Base-by-base conservation (phyloP, 2,113 vertebrate genomes). In the Gallinago undulata region DNA sequence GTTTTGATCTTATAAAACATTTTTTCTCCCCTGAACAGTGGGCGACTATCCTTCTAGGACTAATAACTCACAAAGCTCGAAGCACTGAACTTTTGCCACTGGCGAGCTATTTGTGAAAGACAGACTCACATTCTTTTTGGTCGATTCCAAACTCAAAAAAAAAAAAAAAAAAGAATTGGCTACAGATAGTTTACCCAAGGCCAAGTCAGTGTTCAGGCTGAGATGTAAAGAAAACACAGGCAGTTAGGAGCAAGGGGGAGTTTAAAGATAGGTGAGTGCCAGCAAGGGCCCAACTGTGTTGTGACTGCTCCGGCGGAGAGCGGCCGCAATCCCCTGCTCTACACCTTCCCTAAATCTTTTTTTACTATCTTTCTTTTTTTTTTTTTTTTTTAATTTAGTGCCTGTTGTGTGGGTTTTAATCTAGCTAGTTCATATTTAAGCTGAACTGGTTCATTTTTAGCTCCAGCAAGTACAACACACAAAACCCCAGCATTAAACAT, bases 21-120 rank as follows among this genome's bases (percentile, higher is more conserved):
- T 73, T 80, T 47, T 66, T 53, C 22, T 45, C 41, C 33, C 31
- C 33, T 9, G 27, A 64, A 90, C 69, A 91, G 85, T 37, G 64
- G 84, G 30, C 69, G 90, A 76, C 74, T 94, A 86, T 73, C 89
- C 53, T 69, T 87, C 76, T 55, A 84, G 68, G 86, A 86, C 37
- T 91, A 87, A 79, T 66, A 92, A 96, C 35, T 91, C 82, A 78
- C 41, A 2, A 56, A 70, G 72, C 43, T 88, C 0, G 8, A 95
- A 59, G 56, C 67, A 81, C 89, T 79, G 67, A 87, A 92, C 93
- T 97, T 95, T 92, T 94, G 94, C 91, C 89, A 94, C 92, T 83
- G 81, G 80, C 5, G 6, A 95, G 62, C 53, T 79, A 83, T 89
- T 91, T 76, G 83, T 81, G 73, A 93, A 76, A 96, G 86, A 94